These are phyloP conservation scores for Rhopalosiphum maidis DNA, from an alignment of 1,140 invertebrate species.

Conservation along the genomic window DNA sequence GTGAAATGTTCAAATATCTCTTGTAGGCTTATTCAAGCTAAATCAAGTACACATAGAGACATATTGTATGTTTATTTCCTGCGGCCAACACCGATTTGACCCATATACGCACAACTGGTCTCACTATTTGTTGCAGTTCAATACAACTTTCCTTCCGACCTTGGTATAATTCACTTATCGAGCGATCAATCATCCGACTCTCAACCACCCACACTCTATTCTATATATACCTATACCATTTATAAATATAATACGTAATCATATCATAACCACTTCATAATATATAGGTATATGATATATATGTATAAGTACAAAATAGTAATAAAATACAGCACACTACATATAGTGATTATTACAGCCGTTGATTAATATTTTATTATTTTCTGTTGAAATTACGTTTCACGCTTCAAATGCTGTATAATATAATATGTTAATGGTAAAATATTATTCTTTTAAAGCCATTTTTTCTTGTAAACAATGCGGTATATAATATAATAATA, in stretches of 20 bases:
- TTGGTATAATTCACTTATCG: constrained; percentile 46
- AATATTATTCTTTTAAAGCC: neutral
- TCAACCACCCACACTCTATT: constrained; percentile 30
- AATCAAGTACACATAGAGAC: neutral
- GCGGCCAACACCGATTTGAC: constrained; percentile 42
- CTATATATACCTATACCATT: neutral
- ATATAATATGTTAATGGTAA: neutral
- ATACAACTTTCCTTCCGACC: constrained; percentile 47
- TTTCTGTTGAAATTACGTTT: neutral
- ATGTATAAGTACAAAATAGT: neutral
- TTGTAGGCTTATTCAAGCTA: neutral
- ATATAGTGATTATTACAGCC: neutral
- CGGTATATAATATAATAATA: too few relatives aligned
- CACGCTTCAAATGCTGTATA: neutral
- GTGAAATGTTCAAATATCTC: neutral
- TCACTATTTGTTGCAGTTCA: neutral
- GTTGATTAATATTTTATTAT: constrained; percentile 1
- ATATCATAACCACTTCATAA: neutral
- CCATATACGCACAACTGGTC: constrained; percentile 37
- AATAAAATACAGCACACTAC: neutral
- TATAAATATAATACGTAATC: constrained; percentile 1
- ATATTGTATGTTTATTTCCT: neutral
- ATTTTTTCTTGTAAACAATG: neutral
- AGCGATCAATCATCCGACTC: constrained; percentile 21
- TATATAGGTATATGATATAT: neutral